A percentile compares a stretch with the other conserved stretches of the same genome.
Evolutionary conservation across 2,888 invertebrate species (phyloP).

Genomic region (Torymus tubicola): DNA sequence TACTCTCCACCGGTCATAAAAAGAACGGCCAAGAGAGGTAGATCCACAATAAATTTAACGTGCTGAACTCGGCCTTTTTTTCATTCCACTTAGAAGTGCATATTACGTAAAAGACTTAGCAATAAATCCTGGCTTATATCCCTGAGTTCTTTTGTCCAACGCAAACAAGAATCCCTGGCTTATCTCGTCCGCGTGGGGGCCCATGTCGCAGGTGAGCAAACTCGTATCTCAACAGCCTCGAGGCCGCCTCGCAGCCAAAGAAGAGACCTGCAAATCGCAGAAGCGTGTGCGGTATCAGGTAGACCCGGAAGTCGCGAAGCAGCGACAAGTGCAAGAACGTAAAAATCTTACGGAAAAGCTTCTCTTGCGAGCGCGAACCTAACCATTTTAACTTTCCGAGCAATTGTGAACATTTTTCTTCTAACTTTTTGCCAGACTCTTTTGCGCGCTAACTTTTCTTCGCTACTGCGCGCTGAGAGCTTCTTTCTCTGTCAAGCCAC

Average conservation of each 20-base stretch:
- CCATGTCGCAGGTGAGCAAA: conserved; percentile 53
- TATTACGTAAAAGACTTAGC: conserved; percentile 48
- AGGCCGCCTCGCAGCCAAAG: conserved; percentile 24
- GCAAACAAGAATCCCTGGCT: conserved; percentile 57
- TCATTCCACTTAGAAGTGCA: conserved; percentile 31
- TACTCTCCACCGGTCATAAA: conserved; percentile 6
- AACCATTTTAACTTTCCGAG: conserved; percentile 37
- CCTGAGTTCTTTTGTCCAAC: conserved; percentile 49
- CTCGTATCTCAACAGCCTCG: conserved; percentile 53
- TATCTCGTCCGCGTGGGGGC: conserved; percentile 52
- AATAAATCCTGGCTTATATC: conserved; percentile 50
- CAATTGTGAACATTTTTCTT: conserved; percentile 15
- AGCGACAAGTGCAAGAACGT: conserved; percentile 31
- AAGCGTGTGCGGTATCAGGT: conserved; percentile 33
- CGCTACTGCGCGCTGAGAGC: background rate
- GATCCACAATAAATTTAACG: conserved; percentile 20
- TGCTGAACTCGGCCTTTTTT: background rate
- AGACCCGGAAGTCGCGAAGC: conserved; percentile 35
- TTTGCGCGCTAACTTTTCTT: background rate
- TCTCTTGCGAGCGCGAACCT: background rate
- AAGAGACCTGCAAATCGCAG: conserved; percentile 13
- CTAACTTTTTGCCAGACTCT: background rate
- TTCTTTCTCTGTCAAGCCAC: background rate
- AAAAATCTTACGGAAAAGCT: conserved; percentile 16
- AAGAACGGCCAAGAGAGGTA: background rate